Evolutionary conservation across 2,113 vertebrate genomes (phyloP), one percentile per base, ranked within the genome.

Genomic region (Pseudopodoces humilis): DNA sequence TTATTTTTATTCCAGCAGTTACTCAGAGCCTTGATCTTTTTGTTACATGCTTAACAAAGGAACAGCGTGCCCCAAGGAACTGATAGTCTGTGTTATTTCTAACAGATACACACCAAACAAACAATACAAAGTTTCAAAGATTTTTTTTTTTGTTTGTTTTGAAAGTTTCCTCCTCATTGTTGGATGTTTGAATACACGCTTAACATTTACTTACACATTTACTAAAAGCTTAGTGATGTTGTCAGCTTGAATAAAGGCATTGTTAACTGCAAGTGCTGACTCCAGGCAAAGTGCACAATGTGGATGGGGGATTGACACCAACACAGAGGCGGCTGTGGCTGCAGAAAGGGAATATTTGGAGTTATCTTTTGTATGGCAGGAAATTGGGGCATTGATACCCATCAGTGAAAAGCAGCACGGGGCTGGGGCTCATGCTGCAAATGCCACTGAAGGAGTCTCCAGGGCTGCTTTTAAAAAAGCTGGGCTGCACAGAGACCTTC

Each of bases 31-130:
- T 92, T 95, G 88, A 93, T 96, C 92, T 93, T 95, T 95, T 88
- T 92, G 90, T 94, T 64, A 33, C 3, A n/a, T 0, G n/a, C 64
- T 68, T 35, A 56, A 96, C 92, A 94, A 96, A 96, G 76, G 90
- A 88, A 25, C 69, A 86, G 93, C 76, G 9, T 78, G 93, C 92
- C 83, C 92, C 90, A 93, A 95, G 93, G 94, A 97, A n/a, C 80
- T 64, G 95, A 94, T 88, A 96, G 92, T 15, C 94, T 69, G 13
- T 82, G 90, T 92, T 95, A 90, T 78, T 95, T 83, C 93, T 86
- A 97, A 94, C 92, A 97, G 92, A 91, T 64, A 92, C 69, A 76
- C 94, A 88, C 90, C 94, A 92, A 95, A 90, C 92, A 96, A 96
- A 96, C 90, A 93, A 93, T 68, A 71, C 60, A 27, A 63, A 81